Evolutionary conservation across 23 tunicate species (phyloP).

Genomic region (Botrylloides violaceus): DNA sequence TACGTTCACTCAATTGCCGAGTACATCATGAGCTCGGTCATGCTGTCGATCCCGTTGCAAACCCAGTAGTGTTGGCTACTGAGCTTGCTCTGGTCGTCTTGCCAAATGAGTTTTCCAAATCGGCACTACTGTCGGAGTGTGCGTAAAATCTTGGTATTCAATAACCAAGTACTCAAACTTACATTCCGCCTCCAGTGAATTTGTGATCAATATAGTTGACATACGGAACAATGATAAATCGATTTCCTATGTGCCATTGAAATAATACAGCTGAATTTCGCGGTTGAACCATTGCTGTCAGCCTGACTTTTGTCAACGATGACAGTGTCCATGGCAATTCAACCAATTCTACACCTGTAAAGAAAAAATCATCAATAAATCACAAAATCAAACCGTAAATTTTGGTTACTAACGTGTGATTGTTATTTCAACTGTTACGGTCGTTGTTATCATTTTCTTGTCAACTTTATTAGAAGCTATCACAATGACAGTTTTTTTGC

Average conservation of each 20-base stretch:
- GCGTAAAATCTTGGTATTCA: too few relatives aligned
- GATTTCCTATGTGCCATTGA: neutral
- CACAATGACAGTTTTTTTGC: constrained; percentile 2
- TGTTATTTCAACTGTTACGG: constrained; percentile 3
- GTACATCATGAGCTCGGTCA: too few relatives aligned
- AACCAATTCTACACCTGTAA: constrained; percentile 13
- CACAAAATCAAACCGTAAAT: neutral
- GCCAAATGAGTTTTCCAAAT: too few relatives aligned
- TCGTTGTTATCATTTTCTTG: neutral
- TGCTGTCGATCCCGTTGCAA: too few relatives aligned
- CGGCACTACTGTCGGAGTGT: too few relatives aligned
- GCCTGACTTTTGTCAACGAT: neutral
- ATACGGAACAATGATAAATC: constrained; percentile 2
- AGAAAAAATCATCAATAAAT: neutral
- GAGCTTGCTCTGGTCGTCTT: too few relatives aligned
- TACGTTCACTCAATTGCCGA: too few relatives aligned
- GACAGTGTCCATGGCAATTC: constrained; percentile 7
- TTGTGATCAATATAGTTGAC: constrained; percentile 3
- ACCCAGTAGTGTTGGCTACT: too few relatives aligned
- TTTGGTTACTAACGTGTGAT: neutral
- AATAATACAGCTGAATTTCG: neutral
- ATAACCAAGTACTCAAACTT: too few relatives aligned
- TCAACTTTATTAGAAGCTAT: constrained; percentile 3
- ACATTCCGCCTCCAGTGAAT: constrained; percentile 18
- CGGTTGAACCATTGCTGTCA: constrained; percentile 8